Evolutionary conservation across 1,140 invertebrate genomes (phyloP), one percentile per base, ranked within the genome.

Genomic region (Cydia splendana): DNA sequence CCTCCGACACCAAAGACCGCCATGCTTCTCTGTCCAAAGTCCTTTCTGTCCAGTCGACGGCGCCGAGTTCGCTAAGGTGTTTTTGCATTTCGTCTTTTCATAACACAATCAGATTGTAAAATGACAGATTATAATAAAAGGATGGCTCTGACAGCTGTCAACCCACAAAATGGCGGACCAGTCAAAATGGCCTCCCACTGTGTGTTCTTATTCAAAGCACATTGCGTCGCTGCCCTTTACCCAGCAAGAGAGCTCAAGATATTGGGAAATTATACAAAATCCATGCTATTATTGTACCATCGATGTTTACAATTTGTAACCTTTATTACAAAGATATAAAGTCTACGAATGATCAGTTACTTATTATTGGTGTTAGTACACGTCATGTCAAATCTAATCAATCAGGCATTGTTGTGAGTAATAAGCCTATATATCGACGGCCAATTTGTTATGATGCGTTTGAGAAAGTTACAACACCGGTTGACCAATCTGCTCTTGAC

Each of bases 361-460:
- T 42, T 42, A 42, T 42, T 42, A 42, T 42, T 1, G n/a, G 18
- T 24, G 57, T 9, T 24, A 5, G 1, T 62, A 12, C 18, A 12
- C 9, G 10, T 4, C 20, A 12, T 62, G 57, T 62, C 57, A 20
- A 62, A 53, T 76, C 42, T 51, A 79, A 79, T 77, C 76, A 77
- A 79, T 79, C 74, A 77, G n/a, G 75, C 30, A 77, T 77, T 79
- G 76, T 79, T 69, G 74, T 45, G 30, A 71, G 45, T 1, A 53
- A 15, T 62, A 67, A 65, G 57, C 48, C 62, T 79, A 73, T 38
- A 45, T 28, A n/a, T 15, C 34, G 42, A 74, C 42, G 42, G 38
- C 20, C 34, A 71, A 71, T 71, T 71, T 71, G 67, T 71, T 71
- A 42, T 13, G 30, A 38, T 24, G 67, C 30, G 10, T 42, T 78